Percentiles rank a stretch among this genome's conserved stretches.
phyloP scores from a whole-genome alignment of 2,797 vertebrate genomes.

The Monodelphis domestica region DNA sequence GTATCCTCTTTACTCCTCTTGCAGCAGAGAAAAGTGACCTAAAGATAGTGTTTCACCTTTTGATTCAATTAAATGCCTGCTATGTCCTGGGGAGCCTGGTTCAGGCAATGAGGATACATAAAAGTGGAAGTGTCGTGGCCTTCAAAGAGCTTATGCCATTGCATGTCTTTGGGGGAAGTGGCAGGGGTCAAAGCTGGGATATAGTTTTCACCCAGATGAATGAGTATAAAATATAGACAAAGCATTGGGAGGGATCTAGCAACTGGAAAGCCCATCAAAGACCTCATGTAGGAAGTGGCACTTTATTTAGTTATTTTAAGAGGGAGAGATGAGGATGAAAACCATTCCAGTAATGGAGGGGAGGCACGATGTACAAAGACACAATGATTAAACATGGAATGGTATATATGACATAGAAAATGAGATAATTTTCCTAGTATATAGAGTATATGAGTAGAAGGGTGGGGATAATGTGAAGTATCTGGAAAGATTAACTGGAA shows the following conservation, averaged over 20 bases:
- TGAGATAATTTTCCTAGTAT: neutral
- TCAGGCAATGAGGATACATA: conserved; percentile 18
- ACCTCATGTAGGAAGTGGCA: neutral
- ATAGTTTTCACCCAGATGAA: neutral
- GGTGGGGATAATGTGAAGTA: neutral
- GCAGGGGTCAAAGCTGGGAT: conserved; percentile 29
- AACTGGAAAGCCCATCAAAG: neutral
- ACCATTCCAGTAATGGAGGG: neutral
- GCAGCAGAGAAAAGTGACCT: neutral
- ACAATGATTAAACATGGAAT: neutral
- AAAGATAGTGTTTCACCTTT: neutral
- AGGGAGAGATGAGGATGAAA: neutral
- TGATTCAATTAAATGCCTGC: conserved; percentile 15
- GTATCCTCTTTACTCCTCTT: neutral
- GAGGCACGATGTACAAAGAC: neutral
- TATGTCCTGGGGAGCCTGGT: conserved; percentile 4
- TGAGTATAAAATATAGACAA: neutral
- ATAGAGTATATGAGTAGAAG: neutral
- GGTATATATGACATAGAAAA: neutral
- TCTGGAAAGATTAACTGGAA: neutral
- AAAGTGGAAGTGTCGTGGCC: neutral
- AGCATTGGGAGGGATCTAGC: neutral
- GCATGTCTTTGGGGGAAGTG: neutral
- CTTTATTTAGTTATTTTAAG: neutral
- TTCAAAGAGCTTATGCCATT: conserved; percentile 3